Evolutionary conservation across 2,888 invertebrate genomes (phyloP), one percentile per base, ranked within the genome.

Genomic region (Drosophila nigritarsus): DNA sequence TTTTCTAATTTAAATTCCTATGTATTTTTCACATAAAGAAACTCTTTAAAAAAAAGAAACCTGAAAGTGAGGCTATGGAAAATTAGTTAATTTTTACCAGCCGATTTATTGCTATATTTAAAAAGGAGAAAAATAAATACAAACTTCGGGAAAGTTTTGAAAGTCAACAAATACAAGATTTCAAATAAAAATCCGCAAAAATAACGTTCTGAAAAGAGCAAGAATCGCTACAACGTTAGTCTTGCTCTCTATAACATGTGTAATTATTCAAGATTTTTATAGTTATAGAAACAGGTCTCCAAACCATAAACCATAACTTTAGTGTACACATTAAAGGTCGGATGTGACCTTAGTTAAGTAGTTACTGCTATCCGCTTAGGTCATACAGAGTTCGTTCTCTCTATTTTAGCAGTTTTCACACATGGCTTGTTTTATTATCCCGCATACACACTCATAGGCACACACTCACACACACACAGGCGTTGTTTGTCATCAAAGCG

Each of bases 401-500:
- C n/a, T 27, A 45, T 24, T 53, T 45, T 27, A 38, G 34, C 50
- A 15, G 36, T 38, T 65, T 69, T 73, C 55, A 61, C 73, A 75
- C 78, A 71, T 70, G 78, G 53, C 60, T 68, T 66, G 34, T 82
- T 83, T 83, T 85, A 82, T 75, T 74, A 80, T 61, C 55, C 60
- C 42, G 11, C 34, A 24, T n/a, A 62, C 27, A 34, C 55, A 54
- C 51, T 34, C 36, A 34, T 11, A 36, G n/a, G 32, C n/a, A n/a
- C 45, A 59, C 49, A n/a, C 49, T 13, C 27, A 36, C 49, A 32
- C 24, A 4, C 45, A 32, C 15, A 34, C 68, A 56, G 69, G 63
- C 74, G 64, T 55, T 75, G 65, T 82, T 80, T 75, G 75, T 69
- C 83, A 72, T 83, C 58, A 73, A 83, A 75, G 61, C 75, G 36